A percentile compares a stretch with the other conserved stretches of the same genome.
These are phyloP conservation scores for Hyposoter dolosus DNA, from an alignment of 2,888 invertebrate genomes.

Conservation along the genomic window DNA sequence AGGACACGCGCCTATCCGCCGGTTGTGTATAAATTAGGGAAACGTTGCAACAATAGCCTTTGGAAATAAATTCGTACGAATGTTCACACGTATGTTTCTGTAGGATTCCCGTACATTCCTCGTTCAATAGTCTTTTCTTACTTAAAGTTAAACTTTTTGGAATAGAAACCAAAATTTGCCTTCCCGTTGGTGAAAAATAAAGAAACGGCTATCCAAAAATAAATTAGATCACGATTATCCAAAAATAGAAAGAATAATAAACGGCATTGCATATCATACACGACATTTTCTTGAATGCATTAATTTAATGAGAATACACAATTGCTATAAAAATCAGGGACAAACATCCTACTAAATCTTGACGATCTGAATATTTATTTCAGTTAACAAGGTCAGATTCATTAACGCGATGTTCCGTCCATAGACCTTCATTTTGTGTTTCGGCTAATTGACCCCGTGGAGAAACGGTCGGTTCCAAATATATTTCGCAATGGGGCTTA, in stretches of 20 bases:
- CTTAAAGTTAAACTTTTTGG: not conserved
- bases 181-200: not conserved
- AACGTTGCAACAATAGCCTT: conserved; percentile 50
- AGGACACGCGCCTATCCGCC: conserved; percentile 31
- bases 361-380: not conserved
- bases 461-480: not conserved
- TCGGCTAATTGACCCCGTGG: not conserved
- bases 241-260: not conserved
- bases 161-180: not conserved
- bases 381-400: not conserved
- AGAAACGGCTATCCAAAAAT: not conserved
- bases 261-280: not conserved
- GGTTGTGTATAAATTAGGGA: conserved; percentile 62
- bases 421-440: not conserved
- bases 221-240: not conserved
- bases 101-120: conserved; percentile 8
- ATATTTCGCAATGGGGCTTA: not conserved
- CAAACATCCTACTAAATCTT: not conserved
- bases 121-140: not conserved
- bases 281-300: not conserved
- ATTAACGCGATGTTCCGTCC: not conserved
- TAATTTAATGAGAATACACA: too few relatives aligned
- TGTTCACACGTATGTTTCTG: not conserved
- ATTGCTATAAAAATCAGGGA: too few relatives aligned
- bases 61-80: conserved; percentile 4